A percentile compares a stretch with the other conserved stretches of the same genome.
phyloP scores from a whole-genome alignment of 2,113 vertebrate genomes.

The Emydura subglobosa region DNA sequence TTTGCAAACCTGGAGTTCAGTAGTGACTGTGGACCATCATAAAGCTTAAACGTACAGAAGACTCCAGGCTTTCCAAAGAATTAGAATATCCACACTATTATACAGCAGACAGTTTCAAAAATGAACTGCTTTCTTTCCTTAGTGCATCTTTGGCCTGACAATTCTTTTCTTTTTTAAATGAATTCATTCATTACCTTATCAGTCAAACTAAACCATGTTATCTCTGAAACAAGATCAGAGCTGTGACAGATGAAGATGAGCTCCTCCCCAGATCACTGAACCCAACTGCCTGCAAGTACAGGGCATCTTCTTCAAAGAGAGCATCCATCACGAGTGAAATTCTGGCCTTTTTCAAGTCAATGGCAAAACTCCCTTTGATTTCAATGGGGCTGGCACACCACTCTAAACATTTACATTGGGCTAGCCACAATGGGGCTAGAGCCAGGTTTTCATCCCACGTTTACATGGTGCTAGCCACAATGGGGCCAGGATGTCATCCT shows the following conservation, averaged over 20 bases:
- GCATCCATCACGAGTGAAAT: background rate
- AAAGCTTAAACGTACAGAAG: background rate
- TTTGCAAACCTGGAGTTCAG: slow-evolving; percentile 16
- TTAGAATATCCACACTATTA: background rate
- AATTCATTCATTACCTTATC: background rate
- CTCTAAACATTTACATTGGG: background rate
- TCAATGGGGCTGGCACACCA: background rate
- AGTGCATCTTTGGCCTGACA: background rate
- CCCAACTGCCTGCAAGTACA: background rate
- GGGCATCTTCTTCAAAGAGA: background rate
- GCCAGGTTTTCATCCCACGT: background rate
- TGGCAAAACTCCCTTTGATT: background rate
- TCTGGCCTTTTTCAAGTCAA: background rate
- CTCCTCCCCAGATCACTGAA: background rate
- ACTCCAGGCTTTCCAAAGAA: background rate
- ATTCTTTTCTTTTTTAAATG: background rate
- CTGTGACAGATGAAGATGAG: background rate
- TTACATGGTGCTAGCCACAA: background rate
- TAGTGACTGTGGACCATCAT: background rate
- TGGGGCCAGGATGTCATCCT: background rate
- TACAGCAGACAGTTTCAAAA: background rate
- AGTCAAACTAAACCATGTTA: background rate
- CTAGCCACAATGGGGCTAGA: background rate
- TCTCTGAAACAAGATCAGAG: background rate
- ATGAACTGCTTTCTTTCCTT: background rate